These are phyloP conservation scores for Gambusia affinis DNA, from an alignment of 2,113 vertebrate genomes.

Conservation along the genomic window DNA sequence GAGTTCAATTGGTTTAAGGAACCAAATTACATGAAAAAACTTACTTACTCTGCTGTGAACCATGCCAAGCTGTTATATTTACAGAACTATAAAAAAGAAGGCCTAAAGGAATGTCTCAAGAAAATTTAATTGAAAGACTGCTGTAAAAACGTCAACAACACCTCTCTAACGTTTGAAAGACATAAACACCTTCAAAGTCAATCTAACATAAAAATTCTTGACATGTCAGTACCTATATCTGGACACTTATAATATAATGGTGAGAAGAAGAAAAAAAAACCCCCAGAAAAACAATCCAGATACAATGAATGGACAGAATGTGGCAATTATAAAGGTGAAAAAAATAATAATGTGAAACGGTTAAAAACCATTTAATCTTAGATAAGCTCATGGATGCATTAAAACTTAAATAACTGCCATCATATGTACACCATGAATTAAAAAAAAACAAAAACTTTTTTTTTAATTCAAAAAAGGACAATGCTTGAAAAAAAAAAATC, in stretches of 20 bases:
- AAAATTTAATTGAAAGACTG: background rate
- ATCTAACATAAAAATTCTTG: constrained; percentile 14
- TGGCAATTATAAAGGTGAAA: background rate
- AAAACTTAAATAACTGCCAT: constrained; percentile 47
- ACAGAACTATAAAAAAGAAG: background rate
- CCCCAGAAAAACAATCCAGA: background rate
- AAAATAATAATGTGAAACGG: background rate
- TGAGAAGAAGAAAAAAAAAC: constrained; percentile 11
- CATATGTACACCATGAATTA: constrained; percentile 35
- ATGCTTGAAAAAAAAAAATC: constrained; percentile 31
- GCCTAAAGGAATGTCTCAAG: background rate
- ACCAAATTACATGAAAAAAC: background rate
- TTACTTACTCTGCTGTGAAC: background rate
- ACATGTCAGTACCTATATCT: constrained; percentile 59
- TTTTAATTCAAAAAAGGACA: constrained; percentile 14
- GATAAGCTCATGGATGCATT: constrained; percentile 14
- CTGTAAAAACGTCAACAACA: background rate
- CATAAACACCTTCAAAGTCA: constrained; percentile 23
- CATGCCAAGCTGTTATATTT: background rate
- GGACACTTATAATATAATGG: constrained; percentile 6
- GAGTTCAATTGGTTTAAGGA: background rate
- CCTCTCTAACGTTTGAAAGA: background rate
- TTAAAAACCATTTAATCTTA: constrained; percentile 7
- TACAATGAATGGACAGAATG: background rate
- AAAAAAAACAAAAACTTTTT: constrained; percentile 10